Conservation (phyloP, 2,797 vertebrate species). For the Eupleurogrammus muticus region DNA sequence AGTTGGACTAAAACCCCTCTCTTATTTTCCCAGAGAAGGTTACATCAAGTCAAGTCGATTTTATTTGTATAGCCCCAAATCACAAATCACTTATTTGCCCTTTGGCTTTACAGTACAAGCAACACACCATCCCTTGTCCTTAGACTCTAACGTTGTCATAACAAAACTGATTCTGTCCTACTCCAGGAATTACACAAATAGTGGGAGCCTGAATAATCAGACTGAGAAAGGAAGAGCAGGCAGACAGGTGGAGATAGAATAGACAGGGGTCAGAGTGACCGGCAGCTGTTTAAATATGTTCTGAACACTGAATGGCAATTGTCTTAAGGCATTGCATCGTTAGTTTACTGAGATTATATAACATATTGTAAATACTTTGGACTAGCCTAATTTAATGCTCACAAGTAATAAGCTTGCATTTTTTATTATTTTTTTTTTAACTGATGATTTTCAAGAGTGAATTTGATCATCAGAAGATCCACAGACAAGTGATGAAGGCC, state of each 20-base stretch:
- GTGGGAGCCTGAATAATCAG: slow-evolving; percentile 25
- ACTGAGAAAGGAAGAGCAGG: slow-evolving; percentile 26
- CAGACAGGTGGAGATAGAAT: slow-evolving; percentile 42
- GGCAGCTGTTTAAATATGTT: slow-evolving; percentile 78
- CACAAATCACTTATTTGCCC: too few species aligned
- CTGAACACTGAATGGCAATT: too few species aligned
- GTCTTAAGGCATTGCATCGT: too few species aligned
- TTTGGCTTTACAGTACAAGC: too few species aligned
- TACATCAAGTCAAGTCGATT: background rate
- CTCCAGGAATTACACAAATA: slow-evolving; percentile 1
- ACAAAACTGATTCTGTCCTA: background rate
- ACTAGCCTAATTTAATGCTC: too few species aligned
- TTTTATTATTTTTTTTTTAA: too few species aligned
- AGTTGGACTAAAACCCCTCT: background rate
- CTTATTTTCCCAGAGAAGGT: background rate
- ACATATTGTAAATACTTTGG: too few species aligned
- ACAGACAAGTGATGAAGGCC: background rate
- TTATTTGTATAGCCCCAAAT: too few species aligned
- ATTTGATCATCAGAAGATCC: background rate
- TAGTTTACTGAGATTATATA: too few species aligned
- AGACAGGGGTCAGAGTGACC: slow-evolving; percentile 57
- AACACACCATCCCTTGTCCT: too few species aligned
- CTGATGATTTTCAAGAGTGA: background rate
- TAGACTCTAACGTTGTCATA: too few species aligned
- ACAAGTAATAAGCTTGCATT: background rate